A percentile compares a stretch with the other conserved stretches of the same genome.
Conservation (phyloP, 1,140 invertebrate genomes). For the Drosophila pandora region DNA sequence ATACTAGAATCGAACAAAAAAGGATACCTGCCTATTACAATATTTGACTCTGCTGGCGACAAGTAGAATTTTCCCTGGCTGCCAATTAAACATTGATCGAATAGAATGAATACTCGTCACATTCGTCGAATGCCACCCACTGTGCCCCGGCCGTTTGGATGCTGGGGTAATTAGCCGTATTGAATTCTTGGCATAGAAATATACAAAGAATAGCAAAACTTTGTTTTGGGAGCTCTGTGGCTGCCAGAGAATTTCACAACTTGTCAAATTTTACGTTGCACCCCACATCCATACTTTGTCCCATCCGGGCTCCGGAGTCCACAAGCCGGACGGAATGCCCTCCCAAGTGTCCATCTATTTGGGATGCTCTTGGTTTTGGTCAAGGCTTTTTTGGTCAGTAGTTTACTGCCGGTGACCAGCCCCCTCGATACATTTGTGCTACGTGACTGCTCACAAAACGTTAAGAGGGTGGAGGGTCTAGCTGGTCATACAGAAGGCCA, state of each 20-base stretch:
- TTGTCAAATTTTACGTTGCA: constrained; percentile 76
- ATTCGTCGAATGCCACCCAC: constrained; percentile 31
- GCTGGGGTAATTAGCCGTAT: constrained; percentile 79
- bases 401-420: constrained; percentile 67
- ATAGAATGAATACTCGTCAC: background rate
- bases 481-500: background rate
- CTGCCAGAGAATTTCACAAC: constrained; percentile 75
- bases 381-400: constrained; percentile 63
- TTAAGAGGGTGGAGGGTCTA: background rate
- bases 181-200: constrained; percentile 79
- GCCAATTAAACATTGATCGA: constrained; percentile 28
- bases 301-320: constrained; percentile 1
- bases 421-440: constrained; percentile 78
- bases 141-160: constrained; percentile 45
- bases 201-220: constrained; percentile 73
- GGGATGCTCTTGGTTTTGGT: constrained; percentile 20
- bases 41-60: constrained; percentile 13
- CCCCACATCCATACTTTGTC: constrained; percentile 22
- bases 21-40: constrained; percentile 26
- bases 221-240: constrained; percentile 69
- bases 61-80: constrained; percentile 6
- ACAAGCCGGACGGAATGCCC: constrained; percentile 33
- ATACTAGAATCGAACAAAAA: constrained; percentile 14
- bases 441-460: constrained; percentile 71
- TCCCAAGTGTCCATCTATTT: constrained; percentile 27